These are phyloP conservation scores for Trogon surrucura DNA, from an alignment of 2,113 vertebrate species.

Conservation along the genomic window DNA sequence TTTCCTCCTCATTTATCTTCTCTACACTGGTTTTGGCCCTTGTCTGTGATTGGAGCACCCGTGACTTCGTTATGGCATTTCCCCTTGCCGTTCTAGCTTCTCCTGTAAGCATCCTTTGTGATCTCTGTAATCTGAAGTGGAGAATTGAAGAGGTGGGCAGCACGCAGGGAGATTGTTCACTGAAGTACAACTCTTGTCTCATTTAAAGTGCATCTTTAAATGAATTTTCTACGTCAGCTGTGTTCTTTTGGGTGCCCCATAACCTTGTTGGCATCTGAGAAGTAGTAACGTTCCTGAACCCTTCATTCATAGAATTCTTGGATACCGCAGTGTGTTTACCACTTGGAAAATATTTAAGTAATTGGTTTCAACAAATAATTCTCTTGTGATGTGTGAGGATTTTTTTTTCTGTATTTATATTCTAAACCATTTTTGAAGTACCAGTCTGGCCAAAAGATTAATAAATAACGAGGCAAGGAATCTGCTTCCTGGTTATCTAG, in stretches of 20 bases:
- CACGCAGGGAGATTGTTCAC: background rate
- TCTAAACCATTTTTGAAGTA: background rate
- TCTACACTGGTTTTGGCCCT: accelerated
- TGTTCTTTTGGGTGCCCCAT: background rate
- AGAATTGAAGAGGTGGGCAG: background rate
- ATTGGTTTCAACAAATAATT: background rate
- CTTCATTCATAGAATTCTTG: background rate
- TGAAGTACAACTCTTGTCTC: background rate
- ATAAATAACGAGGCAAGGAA: background rate
- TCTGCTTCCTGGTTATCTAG: background rate
- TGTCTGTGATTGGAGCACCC: background rate
- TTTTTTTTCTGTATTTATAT: background rate
- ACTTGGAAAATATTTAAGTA: conserved; percentile 11
- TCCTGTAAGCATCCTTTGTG: background rate
- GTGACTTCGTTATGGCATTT: background rate
- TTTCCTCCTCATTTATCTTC: background rate
- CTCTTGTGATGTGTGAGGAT: background rate
- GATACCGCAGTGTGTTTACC: background rate
- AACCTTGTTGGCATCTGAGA: background rate
- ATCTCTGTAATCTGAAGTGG: accelerated
- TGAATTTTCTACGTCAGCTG: background rate
- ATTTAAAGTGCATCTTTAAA: background rate
- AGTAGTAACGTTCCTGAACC: background rate
- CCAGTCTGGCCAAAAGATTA: background rate
- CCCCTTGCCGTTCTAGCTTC: background rate